Evolutionary conservation across 1,140 invertebrate genomes (phyloP).

Genomic region (Kradibia gibbosae): DNA sequence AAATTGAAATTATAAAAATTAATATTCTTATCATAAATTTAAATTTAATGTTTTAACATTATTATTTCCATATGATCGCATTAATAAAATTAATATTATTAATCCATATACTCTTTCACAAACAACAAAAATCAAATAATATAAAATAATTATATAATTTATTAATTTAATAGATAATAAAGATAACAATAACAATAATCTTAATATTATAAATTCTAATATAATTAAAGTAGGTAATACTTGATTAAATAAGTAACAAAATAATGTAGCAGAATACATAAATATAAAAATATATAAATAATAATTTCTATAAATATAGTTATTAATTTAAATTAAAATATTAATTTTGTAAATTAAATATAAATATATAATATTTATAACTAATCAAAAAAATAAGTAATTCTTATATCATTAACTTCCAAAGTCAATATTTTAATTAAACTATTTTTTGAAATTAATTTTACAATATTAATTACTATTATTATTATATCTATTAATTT

Average conservation of each 20-base stretch:
- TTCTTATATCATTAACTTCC: conserved; percentile 75
- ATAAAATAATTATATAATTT: not conserved
- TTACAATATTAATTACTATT: conserved; percentile 61
- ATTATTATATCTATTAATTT: conserved; percentile 73
- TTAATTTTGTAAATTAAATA: too few species aligned
- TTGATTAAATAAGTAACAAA: conserved; percentile 69
- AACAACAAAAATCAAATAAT: conserved; percentile 54
- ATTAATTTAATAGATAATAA: not conserved
- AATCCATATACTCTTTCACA: conserved; percentile 76
- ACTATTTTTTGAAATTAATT: not conserved
- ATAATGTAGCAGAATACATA: conserved; percentile 58
- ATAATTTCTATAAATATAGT: conserved; percentile 68
- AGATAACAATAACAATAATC: conserved; percentile 68
- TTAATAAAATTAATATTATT: conserved; percentile 71
- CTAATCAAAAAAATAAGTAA: conserved; percentile 72
- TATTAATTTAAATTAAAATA: conserved; percentile 50
- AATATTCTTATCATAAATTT: conserved; percentile 74
- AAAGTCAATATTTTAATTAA: conserved; percentile 74
- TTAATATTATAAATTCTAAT: conserved; percentile 74
- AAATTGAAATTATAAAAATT: conserved; percentile 67
- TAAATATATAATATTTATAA: conserved; percentile 64
- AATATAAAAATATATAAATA: conserved; percentile 67
- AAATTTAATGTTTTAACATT: conserved; percentile 73
- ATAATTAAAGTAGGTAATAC: conserved; percentile 71
- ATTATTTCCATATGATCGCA: conserved; percentile 75